These are phyloP conservation scores for Tetraneura akinire DNA, from an alignment of 1,140 invertebrate species.

Conservation along the genomic window DNA sequence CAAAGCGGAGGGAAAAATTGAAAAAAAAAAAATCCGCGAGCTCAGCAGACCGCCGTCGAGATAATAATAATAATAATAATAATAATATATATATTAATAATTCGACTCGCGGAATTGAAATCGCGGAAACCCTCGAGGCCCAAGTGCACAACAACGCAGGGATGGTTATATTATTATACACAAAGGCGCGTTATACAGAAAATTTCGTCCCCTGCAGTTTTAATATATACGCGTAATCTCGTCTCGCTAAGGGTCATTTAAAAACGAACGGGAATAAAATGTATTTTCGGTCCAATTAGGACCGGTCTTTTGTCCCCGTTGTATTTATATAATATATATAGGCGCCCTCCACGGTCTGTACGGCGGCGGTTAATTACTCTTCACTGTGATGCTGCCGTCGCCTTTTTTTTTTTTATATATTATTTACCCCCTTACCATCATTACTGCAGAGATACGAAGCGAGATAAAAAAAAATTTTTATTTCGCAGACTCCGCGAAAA, in stretches of 20 bases:
- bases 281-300: constrained; percentile 39
- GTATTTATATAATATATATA: constrained; percentile 1
- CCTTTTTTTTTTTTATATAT: neutral
- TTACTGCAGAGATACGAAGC: too few species aligned
- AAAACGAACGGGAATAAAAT: constrained; percentile 18
- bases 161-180: too few species aligned
- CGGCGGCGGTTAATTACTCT: neutral
- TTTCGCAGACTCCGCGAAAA: too few species aligned
- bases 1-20: too few species aligned
- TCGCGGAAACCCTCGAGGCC: neutral
- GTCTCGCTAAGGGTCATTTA: constrained; percentile 33
- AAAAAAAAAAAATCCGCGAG: too few species aligned
- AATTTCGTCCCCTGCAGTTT: neutral
- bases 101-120: neutral
- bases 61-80: too few species aligned
- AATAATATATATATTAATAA: neutral
- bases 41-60: too few species aligned
- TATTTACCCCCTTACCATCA: neutral
- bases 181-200: neutral
- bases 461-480: neutral
- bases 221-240: neutral
- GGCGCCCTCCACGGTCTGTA: too few species aligned
- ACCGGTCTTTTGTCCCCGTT: neutral
- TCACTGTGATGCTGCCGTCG: neutral
- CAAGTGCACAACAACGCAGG: neutral